Percentiles rank a stretch among this genome's conserved stretches.
These are phyloP conservation scores for Cyclophora albipunctata DNA, from an alignment of 2,888 invertebrate species.

Conservation along the genomic window DNA sequence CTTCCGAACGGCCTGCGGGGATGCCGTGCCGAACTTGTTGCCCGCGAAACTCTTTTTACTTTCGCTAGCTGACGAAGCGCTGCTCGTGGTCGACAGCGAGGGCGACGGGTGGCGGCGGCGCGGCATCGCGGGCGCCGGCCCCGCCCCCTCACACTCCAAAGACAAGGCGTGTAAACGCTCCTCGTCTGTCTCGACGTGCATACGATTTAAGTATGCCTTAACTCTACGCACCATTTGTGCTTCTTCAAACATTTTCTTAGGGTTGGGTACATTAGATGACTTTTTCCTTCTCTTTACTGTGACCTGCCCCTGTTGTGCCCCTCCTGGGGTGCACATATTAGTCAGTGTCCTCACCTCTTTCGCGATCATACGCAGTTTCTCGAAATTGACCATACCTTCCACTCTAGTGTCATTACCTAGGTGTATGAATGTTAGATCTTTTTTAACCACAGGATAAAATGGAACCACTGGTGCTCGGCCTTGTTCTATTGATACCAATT, in stretches of 20 bases:
- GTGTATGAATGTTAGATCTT: constrained; percentile 98
- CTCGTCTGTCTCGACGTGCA: constrained; percentile 95
- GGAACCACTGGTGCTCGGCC: constrained; percentile 90
- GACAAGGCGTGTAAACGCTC: constrained; percentile 92
- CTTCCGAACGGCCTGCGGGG: constrained; percentile 97
- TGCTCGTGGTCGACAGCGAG: constrained; percentile 93
- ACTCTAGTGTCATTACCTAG: constrained; percentile 95
- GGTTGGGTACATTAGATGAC: constrained; percentile 92
- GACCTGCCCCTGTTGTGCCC: constrained; percentile 82
- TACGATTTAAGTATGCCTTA: constrained; percentile 94
- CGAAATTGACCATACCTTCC: constrained; percentile 95
- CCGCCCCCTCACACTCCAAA: constrained; percentile 88
- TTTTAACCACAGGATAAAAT: constrained; percentile 93
- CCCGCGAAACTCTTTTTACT: constrained; percentile 77
- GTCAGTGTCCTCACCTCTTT: constrained; percentile 93
- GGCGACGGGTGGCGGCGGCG: constrained; percentile 93
- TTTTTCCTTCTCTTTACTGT: constrained; percentile 94
- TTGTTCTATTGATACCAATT: constrained; percentile 92
- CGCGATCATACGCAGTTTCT: constrained; percentile 98
- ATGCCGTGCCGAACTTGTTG: constrained; percentile 90
- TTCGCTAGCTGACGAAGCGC: constrained; percentile 91
- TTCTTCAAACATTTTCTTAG: constrained; percentile 99
- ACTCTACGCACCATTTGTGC: constrained; percentile 98
- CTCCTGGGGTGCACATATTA: constrained; percentile 95
- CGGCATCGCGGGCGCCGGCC: constrained; percentile 77